Evolutionary conservation across 2,113 vertebrate species (phyloP), one percentile per base, ranked within the genome.

Genomic region (Heterochromis multidens): DNA sequence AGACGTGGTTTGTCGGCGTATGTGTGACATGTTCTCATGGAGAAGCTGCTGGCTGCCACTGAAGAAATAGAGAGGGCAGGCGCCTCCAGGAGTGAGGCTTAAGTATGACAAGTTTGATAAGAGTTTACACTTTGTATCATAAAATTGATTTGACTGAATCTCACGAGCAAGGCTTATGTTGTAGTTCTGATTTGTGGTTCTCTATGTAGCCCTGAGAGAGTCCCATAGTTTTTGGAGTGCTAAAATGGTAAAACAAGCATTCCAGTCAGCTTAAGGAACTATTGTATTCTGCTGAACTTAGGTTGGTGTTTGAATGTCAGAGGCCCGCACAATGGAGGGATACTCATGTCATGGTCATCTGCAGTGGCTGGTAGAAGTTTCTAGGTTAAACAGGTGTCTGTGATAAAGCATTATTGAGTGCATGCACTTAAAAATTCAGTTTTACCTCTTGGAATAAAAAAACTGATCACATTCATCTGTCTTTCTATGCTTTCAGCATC

Each of bases 1-100:
- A 74, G 74, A 90, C 57, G 58, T 89, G 85, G 83, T 85, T 88
- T 80, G 14, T 19, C 83, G 76, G 58, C 21, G 4, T 46, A 17
- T 33, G 5, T 52, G 62, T 56, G 37, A 76, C 63, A 61, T 43
- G 65, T 86, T 78, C 31, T 82, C 52, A 1, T 58, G 67, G 46
- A 76, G 81, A 61, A 72, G 83, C 81, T 80, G 31, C 46, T 87
- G 84, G 61, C 70, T 43, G 23, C 56, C 16, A 19, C 46, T 31
- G 60, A 43, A 17, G 19, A 40, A 52, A 29, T 62, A 1, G 27
- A 78, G 78, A 76, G 61, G 70, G 37, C 35, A 0, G 17, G 31
- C 3, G 8, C 52, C 27, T 65, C 52, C 12, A 82, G 54, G 59
- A 80, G 17, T 6, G 67, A 33, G 10, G 57, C 19, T 13, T 14